Base-by-base conservation (phyloP, 2,888 invertebrate species). In the Drosophila percnosoma region DNA sequence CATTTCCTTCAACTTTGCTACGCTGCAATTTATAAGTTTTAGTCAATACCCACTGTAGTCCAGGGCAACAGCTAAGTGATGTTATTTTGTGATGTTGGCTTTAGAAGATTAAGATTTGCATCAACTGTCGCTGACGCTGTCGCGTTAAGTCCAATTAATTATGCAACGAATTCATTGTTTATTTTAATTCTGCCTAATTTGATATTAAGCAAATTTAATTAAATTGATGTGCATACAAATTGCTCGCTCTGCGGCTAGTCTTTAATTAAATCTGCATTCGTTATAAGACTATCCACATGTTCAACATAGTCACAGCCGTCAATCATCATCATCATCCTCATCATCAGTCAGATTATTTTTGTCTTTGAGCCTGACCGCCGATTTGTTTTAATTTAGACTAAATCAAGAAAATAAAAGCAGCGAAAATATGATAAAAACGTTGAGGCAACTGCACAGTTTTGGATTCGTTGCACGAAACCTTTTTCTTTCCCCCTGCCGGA, bases 261-360 rank as follows among this genome's bases (percentile, higher is more conserved):
- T 72, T 68, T 89, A 87, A 85, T 87, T 84, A 82, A 80, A 85
- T 85, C 84, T 89, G 80, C 82, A 89, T 87, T 89, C 72, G 69
- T 80, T 87, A 80, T 54, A 53, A 53, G 24, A n/a, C 27, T n/a
- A 38, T 38, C 27, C 27, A 31, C 21, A 38, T 31, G 42, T 42
- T 57, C 42, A 31, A 38, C 24, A 29, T 54, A 13, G 52, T 36
- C 51, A 27, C 33, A 21, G 29, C 57, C 60, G 68, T 59, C 83
- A 74, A 74, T 77, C 78, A 66, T 77, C 69, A 78, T 76, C 58
- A 73, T 42, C 64, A 75, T 72, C 71, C 69, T 79, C 73, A 78
- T 73, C 68, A 69, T 73, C 68, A 72, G 65, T 57, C 18, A 38
- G 38, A 57, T 73, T 54, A 59, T 58, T 34, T 42, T 55, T 24